Evolutionary conservation across 2,797 vertebrate species (phyloP).

Genomic region (Megaceryle alcyon): DNA sequence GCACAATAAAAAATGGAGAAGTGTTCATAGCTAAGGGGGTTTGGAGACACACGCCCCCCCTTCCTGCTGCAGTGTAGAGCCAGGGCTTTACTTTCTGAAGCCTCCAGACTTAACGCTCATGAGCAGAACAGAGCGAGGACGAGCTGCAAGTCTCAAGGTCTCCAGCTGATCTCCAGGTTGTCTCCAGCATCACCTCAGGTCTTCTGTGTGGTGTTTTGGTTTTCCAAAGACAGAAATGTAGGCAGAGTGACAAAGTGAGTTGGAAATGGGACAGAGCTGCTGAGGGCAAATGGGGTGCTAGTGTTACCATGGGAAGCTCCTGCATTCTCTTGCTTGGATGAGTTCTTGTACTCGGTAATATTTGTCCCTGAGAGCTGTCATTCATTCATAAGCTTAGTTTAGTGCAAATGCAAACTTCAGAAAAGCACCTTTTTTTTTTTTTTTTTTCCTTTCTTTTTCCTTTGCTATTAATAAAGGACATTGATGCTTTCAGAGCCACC

Average conservation of each 20-base stretch:
- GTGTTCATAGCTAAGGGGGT: not conserved
- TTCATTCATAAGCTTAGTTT: not conserved
- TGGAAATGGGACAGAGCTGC: not conserved
- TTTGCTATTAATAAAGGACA: not conserved
- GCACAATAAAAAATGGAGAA: not conserved
- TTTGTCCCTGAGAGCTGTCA: not conserved
- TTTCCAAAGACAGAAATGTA: not conserved
- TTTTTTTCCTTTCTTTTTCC: no score
- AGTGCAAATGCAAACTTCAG: not conserved
- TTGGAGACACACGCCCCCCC: not conserved
- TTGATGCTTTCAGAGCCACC: not conserved
- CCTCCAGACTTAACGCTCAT: rapidly evolving
- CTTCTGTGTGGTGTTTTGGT: not conserved
- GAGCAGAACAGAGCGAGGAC: not conserved
- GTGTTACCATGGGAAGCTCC: not conserved
- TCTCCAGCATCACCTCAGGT: not conserved
- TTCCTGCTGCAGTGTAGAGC: not conserved
- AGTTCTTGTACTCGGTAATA: not conserved
- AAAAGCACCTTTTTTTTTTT: not conserved
- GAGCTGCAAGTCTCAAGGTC: not conserved
- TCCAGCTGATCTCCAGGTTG: not conserved
- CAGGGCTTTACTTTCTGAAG: not conserved
- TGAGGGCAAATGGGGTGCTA: not conserved
- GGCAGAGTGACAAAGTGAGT: not conserved
- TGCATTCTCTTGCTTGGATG: not conserved